phyloP scores from a whole-genome alignment of 2,113 vertebrate genomes.

The Pampusana beccarii region DNA sequence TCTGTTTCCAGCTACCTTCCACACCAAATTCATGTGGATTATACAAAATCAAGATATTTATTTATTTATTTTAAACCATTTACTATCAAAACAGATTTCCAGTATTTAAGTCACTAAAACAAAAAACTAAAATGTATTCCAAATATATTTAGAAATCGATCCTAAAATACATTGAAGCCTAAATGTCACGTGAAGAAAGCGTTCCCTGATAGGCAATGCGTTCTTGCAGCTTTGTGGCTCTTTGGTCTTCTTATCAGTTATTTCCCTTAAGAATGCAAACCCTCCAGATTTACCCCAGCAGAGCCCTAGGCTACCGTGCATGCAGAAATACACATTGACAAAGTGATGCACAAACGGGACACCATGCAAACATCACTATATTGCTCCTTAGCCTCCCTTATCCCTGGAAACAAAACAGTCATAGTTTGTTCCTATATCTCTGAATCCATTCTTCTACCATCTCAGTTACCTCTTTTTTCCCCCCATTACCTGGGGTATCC shows the following conservation, averaged over 20 bases:
- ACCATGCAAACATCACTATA: accelerated
- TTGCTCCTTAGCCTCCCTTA: neutral
- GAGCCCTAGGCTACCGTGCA: accelerated
- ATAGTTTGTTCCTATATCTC: neutral
- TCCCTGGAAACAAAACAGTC: neutral
- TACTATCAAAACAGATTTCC: accelerated
- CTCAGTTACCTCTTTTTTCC: accelerated
- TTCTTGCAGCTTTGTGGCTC: neutral
- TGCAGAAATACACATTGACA: neutral
- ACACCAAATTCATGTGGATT: neutral
- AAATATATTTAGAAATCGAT: neutral
- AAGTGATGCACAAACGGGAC: neutral
- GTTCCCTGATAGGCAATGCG: accelerated
- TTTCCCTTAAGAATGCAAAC: neutral
- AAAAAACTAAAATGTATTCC: neutral
- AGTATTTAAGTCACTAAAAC: neutral
- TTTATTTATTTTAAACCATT: neutral
- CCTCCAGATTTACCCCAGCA: neutral
- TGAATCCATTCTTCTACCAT: neutral
- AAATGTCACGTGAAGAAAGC: neutral
- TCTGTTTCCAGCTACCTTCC: neutral
- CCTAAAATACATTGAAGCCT: neutral
- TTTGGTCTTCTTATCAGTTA: neutral
- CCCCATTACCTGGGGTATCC: accelerated
- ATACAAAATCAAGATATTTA: neutral